A percentile compares a stretch with the other conserved stretches of the same genome.
These are phyloP conservation scores for Odocoileus virginianus DNA, from an alignment of 2,113 vertebrate genomes.

Conservation along the genomic window DNA sequence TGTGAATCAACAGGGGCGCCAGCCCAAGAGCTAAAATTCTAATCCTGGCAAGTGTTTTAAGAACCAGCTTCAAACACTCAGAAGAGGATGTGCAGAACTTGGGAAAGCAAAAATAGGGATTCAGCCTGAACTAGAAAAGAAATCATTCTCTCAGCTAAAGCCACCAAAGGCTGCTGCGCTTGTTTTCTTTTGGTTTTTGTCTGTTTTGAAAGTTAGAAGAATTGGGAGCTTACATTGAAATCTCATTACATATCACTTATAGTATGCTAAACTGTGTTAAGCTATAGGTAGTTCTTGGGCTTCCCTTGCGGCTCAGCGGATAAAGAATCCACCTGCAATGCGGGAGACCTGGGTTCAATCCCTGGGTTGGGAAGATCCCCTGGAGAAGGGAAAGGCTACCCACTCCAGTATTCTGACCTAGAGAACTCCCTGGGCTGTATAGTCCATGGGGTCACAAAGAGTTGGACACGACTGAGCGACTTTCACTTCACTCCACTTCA, in stretches of 20 bases:
- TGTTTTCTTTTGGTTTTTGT: background rate
- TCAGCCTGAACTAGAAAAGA: background rate
- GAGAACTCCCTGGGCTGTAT: background rate
- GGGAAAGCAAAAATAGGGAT: background rate
- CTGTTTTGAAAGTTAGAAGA: background rate
- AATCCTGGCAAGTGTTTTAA: background rate
- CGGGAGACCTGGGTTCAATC: background rate
- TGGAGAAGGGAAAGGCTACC: background rate
- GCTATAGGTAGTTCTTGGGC: background rate
- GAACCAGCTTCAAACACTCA: background rate
- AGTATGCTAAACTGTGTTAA: background rate
- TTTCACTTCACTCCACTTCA: background rate
- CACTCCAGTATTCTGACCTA: background rate
- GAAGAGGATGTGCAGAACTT: background rate
- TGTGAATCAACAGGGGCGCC: background rate
- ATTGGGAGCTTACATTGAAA: background rate
- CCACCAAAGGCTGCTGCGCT: background rate
- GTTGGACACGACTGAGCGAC: background rate
- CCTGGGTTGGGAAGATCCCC: background rate
- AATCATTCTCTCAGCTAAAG: background rate
- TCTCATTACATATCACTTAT: background rate
- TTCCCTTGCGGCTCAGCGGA: background rate
- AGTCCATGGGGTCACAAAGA: background rate
- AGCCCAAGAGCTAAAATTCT: background rate
- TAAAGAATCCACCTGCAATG: background rate